Percentiles rank a stretch among this genome's conserved stretches.
phyloP scores from a whole-genome alignment of 2,113 vertebrate genomes.

The Scalopus aquaticus region DNA sequence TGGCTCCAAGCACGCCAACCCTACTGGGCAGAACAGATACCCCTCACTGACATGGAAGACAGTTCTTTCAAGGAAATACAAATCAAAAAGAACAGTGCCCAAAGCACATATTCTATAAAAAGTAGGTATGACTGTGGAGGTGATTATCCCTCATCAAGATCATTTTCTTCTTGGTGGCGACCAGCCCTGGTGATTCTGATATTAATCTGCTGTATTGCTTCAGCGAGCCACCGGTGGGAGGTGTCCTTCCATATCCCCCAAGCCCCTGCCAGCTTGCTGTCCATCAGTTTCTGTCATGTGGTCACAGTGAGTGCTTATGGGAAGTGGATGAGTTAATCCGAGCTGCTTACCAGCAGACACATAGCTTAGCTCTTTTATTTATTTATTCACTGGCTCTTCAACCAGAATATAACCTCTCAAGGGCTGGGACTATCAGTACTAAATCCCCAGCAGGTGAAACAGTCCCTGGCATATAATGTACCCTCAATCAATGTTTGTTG shows the following conservation, averaged over 20 bases:
- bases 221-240: not conserved
- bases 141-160: not conserved
- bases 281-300: not conserved
- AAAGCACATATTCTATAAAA: not conserved
- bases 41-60: not conserved
- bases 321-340: not conserved
- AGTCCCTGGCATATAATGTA: not conserved
- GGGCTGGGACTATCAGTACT: not conserved
- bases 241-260: not conserved
- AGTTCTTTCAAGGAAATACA: not conserved
- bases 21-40: not conserved
- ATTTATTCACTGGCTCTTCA: not conserved
- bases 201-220: not conserved
- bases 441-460: not conserved
- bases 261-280: not conserved
- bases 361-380: not conserved
- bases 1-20: not conserved
- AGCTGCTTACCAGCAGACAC: not conserved
- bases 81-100: not conserved
- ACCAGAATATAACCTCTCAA: not conserved
- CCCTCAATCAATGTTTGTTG: not conserved
- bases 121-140: not conserved
- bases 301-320: not conserved
- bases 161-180: not conserved
- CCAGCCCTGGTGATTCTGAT: not conserved